Evolutionary conservation across 2,888 invertebrate species (phyloP).

Genomic region (Limnephilus auricula): DNA sequence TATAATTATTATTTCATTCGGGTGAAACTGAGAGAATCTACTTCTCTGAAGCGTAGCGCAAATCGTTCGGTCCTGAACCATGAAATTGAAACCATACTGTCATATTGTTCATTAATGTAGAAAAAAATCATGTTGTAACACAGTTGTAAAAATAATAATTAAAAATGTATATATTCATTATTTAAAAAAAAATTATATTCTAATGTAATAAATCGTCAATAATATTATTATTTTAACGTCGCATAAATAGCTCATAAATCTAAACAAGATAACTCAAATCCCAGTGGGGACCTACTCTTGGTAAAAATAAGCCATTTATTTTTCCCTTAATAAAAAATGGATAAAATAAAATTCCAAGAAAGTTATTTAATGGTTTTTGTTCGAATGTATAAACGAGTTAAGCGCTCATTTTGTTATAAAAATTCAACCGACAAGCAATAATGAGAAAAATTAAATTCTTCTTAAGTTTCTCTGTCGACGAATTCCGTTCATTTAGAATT

Average conservation of each 20-base stretch:
- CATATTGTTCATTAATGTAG: too few relatives aligned
- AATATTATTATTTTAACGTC: too few relatives aligned
- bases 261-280: background rate
- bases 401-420: background rate
- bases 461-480: background rate
- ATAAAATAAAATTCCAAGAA: background rate
- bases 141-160: too few relatives aligned
- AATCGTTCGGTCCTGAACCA: background rate
- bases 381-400: background rate
- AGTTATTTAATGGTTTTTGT: background rate
- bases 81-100: too few relatives aligned
- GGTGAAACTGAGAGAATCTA: background rate
- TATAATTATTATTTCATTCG: too few relatives aligned
- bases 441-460: constrained; percentile 5
- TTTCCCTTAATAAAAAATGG: background rate
- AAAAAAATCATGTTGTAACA: too few relatives aligned
- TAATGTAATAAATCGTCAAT: too few relatives aligned
- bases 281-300: background rate
- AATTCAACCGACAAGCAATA: background rate
- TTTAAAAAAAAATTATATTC: too few relatives aligned
- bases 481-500: background rate
- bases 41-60: background rate
- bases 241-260: too few relatives aligned
- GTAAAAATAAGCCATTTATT: background rate
- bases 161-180: too few relatives aligned